phyloP scores from a whole-genome alignment of 1,140 invertebrate genomes.

The Papilio polytes region DNA sequence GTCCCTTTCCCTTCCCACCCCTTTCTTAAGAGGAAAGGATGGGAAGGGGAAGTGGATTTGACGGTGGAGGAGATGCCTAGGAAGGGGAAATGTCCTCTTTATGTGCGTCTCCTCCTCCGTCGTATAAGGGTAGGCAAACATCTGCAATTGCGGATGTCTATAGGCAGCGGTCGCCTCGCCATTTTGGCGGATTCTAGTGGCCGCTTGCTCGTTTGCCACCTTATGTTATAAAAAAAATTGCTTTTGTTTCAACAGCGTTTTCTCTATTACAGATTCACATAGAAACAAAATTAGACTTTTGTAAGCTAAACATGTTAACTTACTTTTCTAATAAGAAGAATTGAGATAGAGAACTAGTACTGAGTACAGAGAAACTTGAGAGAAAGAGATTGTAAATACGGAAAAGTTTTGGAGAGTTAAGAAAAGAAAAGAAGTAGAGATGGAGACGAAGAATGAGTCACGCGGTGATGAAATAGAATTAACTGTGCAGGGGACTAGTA shows the following conservation, averaged over 20 bases:
- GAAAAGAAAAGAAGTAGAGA: conserved; percentile 50
- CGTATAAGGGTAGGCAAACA: too few relatives aligned
- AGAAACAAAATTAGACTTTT: conserved; percentile 56
- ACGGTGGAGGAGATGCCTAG: too few relatives aligned
- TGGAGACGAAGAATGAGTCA: conserved; percentile 73
- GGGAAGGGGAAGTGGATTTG: too few relatives aligned
- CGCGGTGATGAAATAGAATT: conserved; percentile 75
- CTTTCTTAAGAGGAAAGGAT: too few relatives aligned
- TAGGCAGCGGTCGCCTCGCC: too few relatives aligned
- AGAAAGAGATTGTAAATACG: conserved; percentile 47
- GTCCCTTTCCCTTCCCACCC: too few relatives aligned
- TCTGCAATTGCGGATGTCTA: too few relatives aligned
- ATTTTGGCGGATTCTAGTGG: too few relatives aligned
- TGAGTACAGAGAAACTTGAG: conserved; percentile 43
- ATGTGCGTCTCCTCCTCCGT: too few relatives aligned
- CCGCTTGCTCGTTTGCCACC: too few relatives aligned
- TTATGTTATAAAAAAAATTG: too few relatives aligned
- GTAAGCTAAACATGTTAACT: conserved; percentile 71
- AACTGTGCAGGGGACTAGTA: conserved; percentile 68
- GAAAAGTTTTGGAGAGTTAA: conserved; percentile 44
- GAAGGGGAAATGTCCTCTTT: too few relatives aligned
- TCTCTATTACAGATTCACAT: conserved; percentile 62
- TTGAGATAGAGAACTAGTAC: conserved; percentile 44
- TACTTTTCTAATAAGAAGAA: conserved; percentile 58
- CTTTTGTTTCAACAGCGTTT: neutral